Evolutionary conservation across 35 echinoderm and acorn worm genomes (phyloP), one percentile per base, ranked within the genome.

Genomic region (Acanthaster planci): DNA sequence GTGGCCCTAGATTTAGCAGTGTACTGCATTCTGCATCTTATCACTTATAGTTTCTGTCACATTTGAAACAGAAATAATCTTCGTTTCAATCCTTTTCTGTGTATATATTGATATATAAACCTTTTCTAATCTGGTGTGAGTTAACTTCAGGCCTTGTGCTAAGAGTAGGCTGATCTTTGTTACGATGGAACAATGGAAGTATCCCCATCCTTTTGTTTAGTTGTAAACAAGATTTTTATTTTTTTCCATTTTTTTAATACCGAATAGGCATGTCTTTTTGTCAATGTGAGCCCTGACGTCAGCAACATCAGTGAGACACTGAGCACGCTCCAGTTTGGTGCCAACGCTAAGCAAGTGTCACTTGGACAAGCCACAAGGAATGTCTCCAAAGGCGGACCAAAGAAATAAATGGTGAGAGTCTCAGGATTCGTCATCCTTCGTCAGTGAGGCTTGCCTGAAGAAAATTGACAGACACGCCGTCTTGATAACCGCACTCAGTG

Each of bases 241-340:
- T 83, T 76, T 60, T 37, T 77, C 12, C 80, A 78, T 58, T 9
- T 47, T 47, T 47, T 47, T 47, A 6, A 47, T 47, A 12, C 4
- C 42, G 12, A 47, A 47, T 80, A 97, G 95, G 95, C 95, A 4
- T 92, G 90, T 88, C 72, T 97, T 51, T 97, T 97, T 97, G 95
- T 97, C 17, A 97, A 97, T 54, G 59, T 84, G 27, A 93, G 95
- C 77, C 95, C 91, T n/a, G 91, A 86, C 60, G 80, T 78, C 40
- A 90, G 60, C 40, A 97, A 97, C 58, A 52, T 90, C 15, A 83
- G 82, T n/a, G 95, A 97, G 52, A 78, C 95, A 3, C 93, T 97
- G 17, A 97, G 91, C 60, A 93, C 95, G 36, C 67, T 97, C 15
- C 87, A 88, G 32, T 97, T 97, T 86, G 95, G 95, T 52, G 80